Percentiles rank a stretch among this genome's conserved stretches.
These are phyloP conservation scores for Ciconia stormi DNA, from an alignment of 2,113 vertebrate species.

Conservation along the genomic window DNA sequence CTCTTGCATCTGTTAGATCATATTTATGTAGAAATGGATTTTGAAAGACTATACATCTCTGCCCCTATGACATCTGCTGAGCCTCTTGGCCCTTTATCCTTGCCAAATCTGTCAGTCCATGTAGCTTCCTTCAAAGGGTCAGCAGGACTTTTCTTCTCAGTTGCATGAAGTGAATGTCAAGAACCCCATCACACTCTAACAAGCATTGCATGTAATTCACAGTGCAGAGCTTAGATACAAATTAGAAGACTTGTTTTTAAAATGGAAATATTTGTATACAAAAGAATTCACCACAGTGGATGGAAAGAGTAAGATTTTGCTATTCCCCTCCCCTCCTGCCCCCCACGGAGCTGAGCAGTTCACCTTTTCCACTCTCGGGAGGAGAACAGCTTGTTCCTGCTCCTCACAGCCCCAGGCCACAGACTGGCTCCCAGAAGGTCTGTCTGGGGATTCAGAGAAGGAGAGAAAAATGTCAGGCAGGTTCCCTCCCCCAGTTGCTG, in stretches of 20 bases:
- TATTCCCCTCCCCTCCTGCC: neutral
- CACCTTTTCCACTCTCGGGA: neutral
- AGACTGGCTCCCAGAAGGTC: neutral
- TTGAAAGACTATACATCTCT: neutral
- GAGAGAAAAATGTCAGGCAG: neutral
- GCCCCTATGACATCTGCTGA: neutral
- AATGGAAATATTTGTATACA: neutral
- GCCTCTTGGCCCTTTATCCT: neutral
- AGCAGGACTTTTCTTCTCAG: neutral
- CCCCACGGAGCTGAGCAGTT: neutral
- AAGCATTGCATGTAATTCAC: neutral
- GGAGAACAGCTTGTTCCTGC: neutral
- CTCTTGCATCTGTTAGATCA: neutral
- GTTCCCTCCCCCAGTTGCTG: neutral
- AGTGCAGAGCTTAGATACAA: neutral
- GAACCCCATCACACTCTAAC: neutral
- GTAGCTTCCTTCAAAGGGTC: neutral
- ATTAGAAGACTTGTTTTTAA: neutral
- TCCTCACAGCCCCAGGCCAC: constrained; percentile 5
- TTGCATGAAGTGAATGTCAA: neutral
- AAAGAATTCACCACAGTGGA: neutral
- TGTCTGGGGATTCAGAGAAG: neutral
- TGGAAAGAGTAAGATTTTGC: neutral
- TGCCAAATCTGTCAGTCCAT: neutral
- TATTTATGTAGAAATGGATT: constrained; percentile 2